These are phyloP conservation scores for Eupeodes corollae DNA, from an alignment of 1,140 invertebrate species.

Conservation along the genomic window DNA sequence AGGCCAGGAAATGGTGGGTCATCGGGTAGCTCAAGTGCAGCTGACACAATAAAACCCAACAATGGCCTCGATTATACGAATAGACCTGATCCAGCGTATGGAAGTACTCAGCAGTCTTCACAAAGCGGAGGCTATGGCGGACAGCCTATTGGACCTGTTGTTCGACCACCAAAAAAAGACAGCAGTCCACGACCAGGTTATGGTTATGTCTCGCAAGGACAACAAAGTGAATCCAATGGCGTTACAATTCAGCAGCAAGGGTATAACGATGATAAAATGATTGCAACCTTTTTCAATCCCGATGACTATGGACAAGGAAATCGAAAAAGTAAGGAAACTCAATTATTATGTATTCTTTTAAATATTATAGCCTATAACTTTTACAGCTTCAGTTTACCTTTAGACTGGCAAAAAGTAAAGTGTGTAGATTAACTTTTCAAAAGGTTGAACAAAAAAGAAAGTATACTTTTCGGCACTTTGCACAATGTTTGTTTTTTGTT, in stretches of 20 bases:
- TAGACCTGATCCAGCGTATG: slow-evolving; percentile 25
- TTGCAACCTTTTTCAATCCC: slow-evolving; percentile 35
- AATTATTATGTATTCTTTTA: background rate
- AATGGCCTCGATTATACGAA: slow-evolving; percentile 25
- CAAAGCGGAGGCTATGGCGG: background rate
- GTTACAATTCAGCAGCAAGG: slow-evolving; percentile 3
- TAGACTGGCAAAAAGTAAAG: too few relatives aligned
- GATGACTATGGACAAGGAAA: slow-evolving; percentile 23
- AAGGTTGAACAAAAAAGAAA: too few relatives aligned
- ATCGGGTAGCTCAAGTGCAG: background rate
- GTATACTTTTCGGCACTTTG: too few relatives aligned
- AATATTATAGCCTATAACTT: too few relatives aligned
- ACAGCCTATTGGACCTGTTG: background rate
- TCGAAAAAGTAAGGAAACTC: slow-evolving; percentile 6
- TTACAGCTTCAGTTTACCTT: too few relatives aligned
- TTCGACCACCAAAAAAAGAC: too few relatives aligned
- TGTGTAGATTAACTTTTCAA: too few relatives aligned
- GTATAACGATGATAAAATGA: slow-evolving; percentile 32
- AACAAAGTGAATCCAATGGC: too few relatives aligned
- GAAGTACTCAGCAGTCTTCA: background rate
- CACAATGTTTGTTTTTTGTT: too few relatives aligned
- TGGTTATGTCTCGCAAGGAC: background rate
- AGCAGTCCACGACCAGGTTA: background rate
- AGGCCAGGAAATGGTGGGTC: background rate
- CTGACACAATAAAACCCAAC: background rate